A percentile compares a stretch with the other conserved stretches of the same genome.
These are phyloP conservation scores for Eira barbara DNA, from an alignment of 2,113 vertebrate genomes.

Conservation along the genomic window DNA sequence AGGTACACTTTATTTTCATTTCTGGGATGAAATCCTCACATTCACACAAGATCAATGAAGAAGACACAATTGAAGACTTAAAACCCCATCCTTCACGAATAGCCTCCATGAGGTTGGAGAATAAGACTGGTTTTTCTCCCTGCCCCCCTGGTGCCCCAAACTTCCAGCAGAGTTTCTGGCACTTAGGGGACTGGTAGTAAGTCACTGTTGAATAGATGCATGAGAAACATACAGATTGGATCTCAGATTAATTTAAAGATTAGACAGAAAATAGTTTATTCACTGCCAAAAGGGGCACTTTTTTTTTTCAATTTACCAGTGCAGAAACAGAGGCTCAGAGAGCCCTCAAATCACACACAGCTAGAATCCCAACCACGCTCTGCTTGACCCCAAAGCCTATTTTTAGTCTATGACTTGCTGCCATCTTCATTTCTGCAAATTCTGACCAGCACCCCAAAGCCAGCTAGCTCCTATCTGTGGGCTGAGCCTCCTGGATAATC, in stretches of 20 bases:
- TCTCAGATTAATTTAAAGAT: neutral
- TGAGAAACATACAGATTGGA: neutral
- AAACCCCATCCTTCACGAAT: neutral
- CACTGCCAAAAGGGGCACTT: neutral
- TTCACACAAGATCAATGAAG: neutral
- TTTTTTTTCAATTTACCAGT: neutral
- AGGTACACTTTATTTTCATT: neutral
- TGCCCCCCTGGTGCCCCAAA: neutral
- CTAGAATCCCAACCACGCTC: neutral
- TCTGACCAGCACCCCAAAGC: neutral
- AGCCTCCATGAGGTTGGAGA: neutral
- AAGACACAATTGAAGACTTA: fast-evolving
- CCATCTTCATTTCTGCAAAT: neutral
- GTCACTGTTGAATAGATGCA: neutral
- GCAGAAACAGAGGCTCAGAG: neutral
- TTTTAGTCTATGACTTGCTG: neutral
- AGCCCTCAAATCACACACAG: neutral
- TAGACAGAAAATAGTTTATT: neutral
- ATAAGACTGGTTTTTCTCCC: neutral
- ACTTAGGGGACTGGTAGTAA: neutral
- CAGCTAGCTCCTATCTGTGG: neutral
- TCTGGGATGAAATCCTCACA: neutral
- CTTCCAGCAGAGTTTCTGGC: too few species aligned
- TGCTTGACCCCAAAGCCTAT: neutral
- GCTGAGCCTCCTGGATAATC: neutral